These are phyloP conservation scores for Temnothorax curvispinosus DNA, from an alignment of 1,140 invertebrate genomes.

Conservation along the genomic window DNA sequence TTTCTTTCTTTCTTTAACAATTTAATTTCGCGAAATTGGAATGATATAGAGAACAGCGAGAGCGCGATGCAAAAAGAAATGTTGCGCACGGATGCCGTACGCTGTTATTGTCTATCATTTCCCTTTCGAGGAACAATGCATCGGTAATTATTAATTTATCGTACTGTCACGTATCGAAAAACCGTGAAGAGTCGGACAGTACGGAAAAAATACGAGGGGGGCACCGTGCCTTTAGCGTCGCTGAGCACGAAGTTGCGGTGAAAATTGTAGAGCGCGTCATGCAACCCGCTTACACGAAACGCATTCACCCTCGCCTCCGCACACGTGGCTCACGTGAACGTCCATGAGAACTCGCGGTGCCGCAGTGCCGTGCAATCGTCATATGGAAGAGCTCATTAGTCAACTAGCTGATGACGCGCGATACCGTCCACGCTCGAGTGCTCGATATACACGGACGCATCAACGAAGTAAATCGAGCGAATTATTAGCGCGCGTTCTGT, in stretches of 20 bases:
- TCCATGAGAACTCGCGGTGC: conserved; percentile 68
- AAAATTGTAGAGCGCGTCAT: conserved; percentile 46
- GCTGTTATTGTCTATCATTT: background rate
- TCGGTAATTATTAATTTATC: conserved; percentile 4
- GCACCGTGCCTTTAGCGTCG: conserved; percentile 23
- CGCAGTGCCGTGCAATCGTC: conserved; percentile 62
- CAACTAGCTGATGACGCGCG: conserved; percentile 60
- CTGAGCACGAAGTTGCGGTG: conserved; percentile 26
- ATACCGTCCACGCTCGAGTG: conserved; percentile 38
- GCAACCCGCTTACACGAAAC: conserved; percentile 46
- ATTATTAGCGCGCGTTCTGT: background rate
- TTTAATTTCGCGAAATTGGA: background rate
- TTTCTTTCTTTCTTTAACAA: background rate
- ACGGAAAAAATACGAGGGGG: background rate
- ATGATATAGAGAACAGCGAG: background rate
- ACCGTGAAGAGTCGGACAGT: background rate
- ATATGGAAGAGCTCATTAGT: conserved; percentile 76
- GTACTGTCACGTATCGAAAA: conserved; percentile 17
- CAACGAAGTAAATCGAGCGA: background rate
- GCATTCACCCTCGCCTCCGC: conserved; percentile 30
- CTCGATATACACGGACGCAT: background rate
- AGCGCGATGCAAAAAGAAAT: background rate
- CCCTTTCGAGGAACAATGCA: background rate
- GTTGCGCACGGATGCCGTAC: background rate
- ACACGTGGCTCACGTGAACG: conserved; percentile 53